Base-by-base conservation (phyloP, 2,888 invertebrate species). In the Amiota communis region DNA sequence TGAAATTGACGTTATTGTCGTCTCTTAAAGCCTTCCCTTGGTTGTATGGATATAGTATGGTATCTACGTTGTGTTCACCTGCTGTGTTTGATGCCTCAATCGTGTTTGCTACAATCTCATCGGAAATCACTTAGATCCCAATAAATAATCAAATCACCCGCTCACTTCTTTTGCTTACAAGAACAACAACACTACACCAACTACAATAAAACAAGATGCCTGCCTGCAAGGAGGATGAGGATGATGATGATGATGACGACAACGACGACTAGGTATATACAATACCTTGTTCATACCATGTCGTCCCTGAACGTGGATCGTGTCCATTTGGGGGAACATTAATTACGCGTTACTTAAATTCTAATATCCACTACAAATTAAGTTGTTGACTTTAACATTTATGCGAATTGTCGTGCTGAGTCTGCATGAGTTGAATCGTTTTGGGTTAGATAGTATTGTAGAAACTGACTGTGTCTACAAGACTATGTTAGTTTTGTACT, bases 281-380 rank as follows among this genome's bases (percentile, higher is more conserved):
- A 59, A 51, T 8, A 11, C 59, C 13, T 36, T 8, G 59, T 4
- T n/a, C 20, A 53, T 53, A 8, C 53, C 53, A 53, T 53, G 53
- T n/a, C 53, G 53, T n/a, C 15, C 20, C 17, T 17, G 59, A 15
- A 15, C 59, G 20, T 11, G 15, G 59, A 9, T 17, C 59, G 20
- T 17, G 15, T 11, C 53, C 47, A 36, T 20, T 15, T n/a, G 79
- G 67, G 53, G 83, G 84, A 87, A 85, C 89, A 89, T 89, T 89
- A 89, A 89, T 89, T 89, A 89, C 88, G 89, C 87, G 86, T 89
- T 88, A 88, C 88, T 89, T 89, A 89, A 88, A 88, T 86, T 89
- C 89, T 89, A 89, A 89, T 89, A 83, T 86, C 81, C 80, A 84
- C 88, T 87, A 89, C 89, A 89, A 89, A 89, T 89, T 89, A 89